Evolutionary conservation across 2,797 vertebrate genomes (phyloP), one percentile per base, ranked within the genome.

Genomic region (Sebastes variabilis): DNA sequence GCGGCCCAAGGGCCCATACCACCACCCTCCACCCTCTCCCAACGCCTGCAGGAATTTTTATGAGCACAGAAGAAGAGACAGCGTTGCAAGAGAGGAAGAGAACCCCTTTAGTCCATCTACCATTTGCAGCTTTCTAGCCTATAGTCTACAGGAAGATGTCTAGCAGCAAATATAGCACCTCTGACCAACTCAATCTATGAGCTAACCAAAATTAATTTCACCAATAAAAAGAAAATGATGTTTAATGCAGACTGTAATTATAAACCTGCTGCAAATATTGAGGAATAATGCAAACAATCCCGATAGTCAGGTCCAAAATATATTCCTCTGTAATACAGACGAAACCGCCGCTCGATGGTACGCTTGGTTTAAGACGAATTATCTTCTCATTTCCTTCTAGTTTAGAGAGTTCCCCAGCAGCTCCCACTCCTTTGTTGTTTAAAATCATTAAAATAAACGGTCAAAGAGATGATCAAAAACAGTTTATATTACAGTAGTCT

Each of bases 1-100:
- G 81, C 79, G 85, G 86, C 90, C 81, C 78, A 29, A 87, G 86
- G 90, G 92, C 75, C 81, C 60, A 65, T 79, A 82, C 62, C 64
- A 22, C 66, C 77, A 83, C 79, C 88, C 86, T 81, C 87, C 88
- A 36, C 88, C 88, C 86, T 82, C 81, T 86, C 89, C 79, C 75
- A 90, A 82, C 52, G 86, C 89, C 90, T 91, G 89, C 72, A 94
- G 93, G 93, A 94, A 95, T 94, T 94, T 95, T 95, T 96, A 96
- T 93, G 92, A 94, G 93, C 54, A 78, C 81, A 70, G 77, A 94
- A 93, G 88, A 92, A 87, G 90, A 92, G 89, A 91, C 65, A n/a
- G 69, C 72, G 36, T 66, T 74, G 74, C 70, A 62, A 81, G 73
- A 86, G 75, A 89, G 64, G 66, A 88, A 89, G 77, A 86, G 65